These are phyloP conservation scores for Sciaenops ocellatus DNA, from an alignment of 2,797 vertebrate genomes.

Conservation along the genomic window DNA sequence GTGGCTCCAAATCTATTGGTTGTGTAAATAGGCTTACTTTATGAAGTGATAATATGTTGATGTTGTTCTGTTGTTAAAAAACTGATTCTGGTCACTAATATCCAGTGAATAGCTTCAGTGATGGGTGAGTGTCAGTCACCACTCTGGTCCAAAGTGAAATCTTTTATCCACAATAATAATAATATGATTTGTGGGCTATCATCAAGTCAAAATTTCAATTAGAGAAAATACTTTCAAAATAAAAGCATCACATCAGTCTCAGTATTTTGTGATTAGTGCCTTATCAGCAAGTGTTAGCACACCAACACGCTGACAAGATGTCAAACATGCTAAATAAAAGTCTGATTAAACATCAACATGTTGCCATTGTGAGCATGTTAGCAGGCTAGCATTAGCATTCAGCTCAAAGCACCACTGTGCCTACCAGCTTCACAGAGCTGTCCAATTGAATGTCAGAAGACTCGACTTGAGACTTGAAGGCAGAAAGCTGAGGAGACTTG, in stretches of 20 bases:
- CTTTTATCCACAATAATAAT: not conserved
- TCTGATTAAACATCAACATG: not conserved
- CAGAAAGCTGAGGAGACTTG: not conserved
- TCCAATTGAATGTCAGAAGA: not conserved
- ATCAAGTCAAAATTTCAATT: no score
- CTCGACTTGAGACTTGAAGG: not conserved
- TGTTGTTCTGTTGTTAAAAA: no score
- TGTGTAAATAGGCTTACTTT: not conserved
- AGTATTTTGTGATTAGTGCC: no score
- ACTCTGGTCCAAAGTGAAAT: not conserved
- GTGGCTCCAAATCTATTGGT: not conserved
- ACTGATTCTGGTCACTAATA: not conserved
- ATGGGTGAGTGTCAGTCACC: not conserved
- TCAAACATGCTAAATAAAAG: no score
- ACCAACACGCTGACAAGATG: not conserved
- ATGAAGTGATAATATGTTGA: not conserved
- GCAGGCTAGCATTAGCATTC: not conserved
- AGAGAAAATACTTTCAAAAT: no score
- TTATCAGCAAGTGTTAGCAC: not conserved
- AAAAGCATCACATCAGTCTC: no score
- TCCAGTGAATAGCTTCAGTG: not conserved
- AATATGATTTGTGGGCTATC: no score
- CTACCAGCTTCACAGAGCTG: not conserved
- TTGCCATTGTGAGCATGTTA: not conserved
- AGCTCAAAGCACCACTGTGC: not conserved